Base-by-base conservation (phyloP, 2,888 invertebrate genomes). In the Tetheella fluctuosa region DNA sequence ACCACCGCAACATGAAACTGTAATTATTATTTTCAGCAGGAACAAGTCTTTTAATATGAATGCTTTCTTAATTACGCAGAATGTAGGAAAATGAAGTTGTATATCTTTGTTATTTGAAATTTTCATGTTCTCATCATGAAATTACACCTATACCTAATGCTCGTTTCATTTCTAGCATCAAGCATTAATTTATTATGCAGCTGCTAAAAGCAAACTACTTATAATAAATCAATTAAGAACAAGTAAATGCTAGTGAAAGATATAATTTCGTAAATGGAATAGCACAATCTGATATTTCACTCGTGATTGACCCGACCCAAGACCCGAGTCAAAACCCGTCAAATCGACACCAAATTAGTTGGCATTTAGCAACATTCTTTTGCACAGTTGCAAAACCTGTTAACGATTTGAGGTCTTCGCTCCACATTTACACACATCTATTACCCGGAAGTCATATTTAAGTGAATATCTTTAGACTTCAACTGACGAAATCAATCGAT, bases 351-450 rank as follows among this genome's bases (percentile, higher is more conserved):
- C 48, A 48, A 48, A 48, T 20, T 48, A 48, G 20, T 20, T 48
- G 48, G 48, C 20, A 48, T 48, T 48, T 48, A 48, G 48, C 48
- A 48, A 48, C 48, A 48, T 53, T 53, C 13, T 25, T 53, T 25
- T 25, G 53, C 53, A 20, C 34, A 55, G 55, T 55, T 55, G 34
- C 55, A 34, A 55, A 55, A 55, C 55, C 55, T 54, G 54, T 54
- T 17, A 17, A 34, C 17, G 17, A 54, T 54, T 28, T 34, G 55
- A 55, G 34, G 34, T 55, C 34, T 34, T 55, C 55, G 55, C 55
- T 55, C 55, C 34, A 55, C 55, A 55, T 55, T 20, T 8, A 34
- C 30, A 55, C 34, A 55, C n/a, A 34, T 15, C 34, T 55, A 34
- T 10, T 34, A 55, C 17, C 54, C 37, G 55, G 55, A 55, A 55